Evolutionary conservation across 2,888 invertebrate genomes (phyloP).

Genomic region (Timema cristinae): DNA sequence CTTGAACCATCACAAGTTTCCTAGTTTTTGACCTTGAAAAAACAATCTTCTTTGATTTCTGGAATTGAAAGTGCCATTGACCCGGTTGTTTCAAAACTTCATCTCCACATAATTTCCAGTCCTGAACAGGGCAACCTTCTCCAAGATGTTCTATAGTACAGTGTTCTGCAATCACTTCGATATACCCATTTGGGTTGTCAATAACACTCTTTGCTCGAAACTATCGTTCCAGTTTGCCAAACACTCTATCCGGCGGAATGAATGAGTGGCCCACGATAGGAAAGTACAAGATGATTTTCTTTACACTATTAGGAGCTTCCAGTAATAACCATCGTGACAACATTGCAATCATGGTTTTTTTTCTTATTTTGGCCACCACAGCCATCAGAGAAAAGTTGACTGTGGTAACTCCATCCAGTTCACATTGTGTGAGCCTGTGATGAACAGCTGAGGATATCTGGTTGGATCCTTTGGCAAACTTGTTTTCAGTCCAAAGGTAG

Average conservation of each 20-base stretch:
- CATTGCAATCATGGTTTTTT: background rate
- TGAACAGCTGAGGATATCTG: background rate
- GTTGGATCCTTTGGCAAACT: background rate
- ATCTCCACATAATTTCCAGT: background rate
- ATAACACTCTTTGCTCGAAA: background rate
- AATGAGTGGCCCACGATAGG: background rate
- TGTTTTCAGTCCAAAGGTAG: slow-evolving; percentile 9
- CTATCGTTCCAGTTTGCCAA: background rate
- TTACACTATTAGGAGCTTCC: slow-evolving; percentile 4
- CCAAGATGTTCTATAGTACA: background rate
- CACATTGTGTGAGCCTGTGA: slow-evolving; percentile 7
- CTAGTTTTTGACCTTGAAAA: background rate
- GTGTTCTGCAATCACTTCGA: background rate
- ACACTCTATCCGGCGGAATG: slow-evolving; percentile 1
- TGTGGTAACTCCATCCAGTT: background rate
- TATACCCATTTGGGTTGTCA: background rate
- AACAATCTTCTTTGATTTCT: background rate
- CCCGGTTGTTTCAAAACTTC: background rate
- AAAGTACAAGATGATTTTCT: background rate
- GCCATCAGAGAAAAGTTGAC: slow-evolving; percentile 11
- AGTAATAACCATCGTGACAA: slow-evolving; percentile 1
- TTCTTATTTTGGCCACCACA: slow-evolving; percentile 8
- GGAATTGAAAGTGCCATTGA: background rate
- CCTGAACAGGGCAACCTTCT: background rate
- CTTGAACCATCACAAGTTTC: background rate